Percentiles rank a stretch among this genome's conserved stretches.
These are phyloP conservation scores for Alcis repandata DNA, from an alignment of 2,888 invertebrate species.

Conservation along the genomic window DNA sequence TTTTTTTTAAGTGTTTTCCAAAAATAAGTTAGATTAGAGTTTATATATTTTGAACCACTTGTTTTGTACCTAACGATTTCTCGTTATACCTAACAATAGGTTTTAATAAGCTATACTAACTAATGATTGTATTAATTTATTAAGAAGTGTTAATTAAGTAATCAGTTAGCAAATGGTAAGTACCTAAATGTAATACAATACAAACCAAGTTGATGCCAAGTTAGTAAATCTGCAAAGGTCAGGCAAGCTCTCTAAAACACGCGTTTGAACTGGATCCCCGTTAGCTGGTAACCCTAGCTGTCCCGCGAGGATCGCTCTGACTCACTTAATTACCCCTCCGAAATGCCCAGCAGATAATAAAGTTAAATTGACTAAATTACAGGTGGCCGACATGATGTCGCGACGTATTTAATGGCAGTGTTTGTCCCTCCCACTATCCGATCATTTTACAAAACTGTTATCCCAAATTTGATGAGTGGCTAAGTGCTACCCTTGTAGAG, in stretches of 20 bases:
- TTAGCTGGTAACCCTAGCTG: slow-evolving; percentile 33
- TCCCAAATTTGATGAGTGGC: slow-evolving; percentile 30
- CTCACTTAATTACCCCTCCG: slow-evolving; percentile 69
- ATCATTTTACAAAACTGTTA: slow-evolving; percentile 7
- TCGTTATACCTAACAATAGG: too few relatives aligned
- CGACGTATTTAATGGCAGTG: slow-evolving; percentile 55
- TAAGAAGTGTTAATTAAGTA: not conserved
- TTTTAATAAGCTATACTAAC: too few relatives aligned
- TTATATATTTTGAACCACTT: too few relatives aligned
- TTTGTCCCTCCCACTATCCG: slow-evolving; percentile 28
- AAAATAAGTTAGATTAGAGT: too few relatives aligned
- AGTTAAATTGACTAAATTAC: slow-evolving; percentile 78
- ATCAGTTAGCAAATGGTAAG: too few relatives aligned
- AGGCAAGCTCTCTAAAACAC: slow-evolving; percentile 15
- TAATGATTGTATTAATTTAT: too few relatives aligned
- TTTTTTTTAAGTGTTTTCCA: too few relatives aligned
- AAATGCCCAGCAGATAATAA: slow-evolving; percentile 71
- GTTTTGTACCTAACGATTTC: too few relatives aligned
- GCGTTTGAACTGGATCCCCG: slow-evolving; percentile 20
- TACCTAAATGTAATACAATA: too few relatives aligned
- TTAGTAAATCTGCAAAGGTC: slow-evolving; percentile 18
- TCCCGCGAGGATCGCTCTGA: slow-evolving; percentile 59
- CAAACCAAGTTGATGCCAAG: slow-evolving; percentile 3
- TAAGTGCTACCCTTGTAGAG: not conserved
- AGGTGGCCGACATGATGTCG: slow-evolving; percentile 65